Conservation (phyloP, 2,888 invertebrate species). For the Noctua janthina region DNA sequence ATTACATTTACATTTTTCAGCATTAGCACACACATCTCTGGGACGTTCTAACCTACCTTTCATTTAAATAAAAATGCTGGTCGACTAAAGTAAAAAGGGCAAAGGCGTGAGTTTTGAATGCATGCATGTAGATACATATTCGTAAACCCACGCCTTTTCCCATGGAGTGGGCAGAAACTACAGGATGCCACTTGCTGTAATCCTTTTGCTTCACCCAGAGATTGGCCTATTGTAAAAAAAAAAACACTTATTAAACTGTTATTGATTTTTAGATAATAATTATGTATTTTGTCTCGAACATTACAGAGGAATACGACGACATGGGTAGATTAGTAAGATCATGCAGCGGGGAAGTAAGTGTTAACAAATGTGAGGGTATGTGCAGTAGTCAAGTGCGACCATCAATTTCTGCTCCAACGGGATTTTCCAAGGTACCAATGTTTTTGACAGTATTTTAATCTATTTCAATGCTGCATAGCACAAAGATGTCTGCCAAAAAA, state of each 20-base stretch:
- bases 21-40: background rate
- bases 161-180: background rate
- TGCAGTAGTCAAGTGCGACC: conserved; percentile 98
- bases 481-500: background rate
- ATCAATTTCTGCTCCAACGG: conserved; percentile 96
- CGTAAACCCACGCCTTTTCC: background rate
- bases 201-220: background rate
- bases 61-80: background rate
- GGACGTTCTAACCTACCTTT: too few species aligned
- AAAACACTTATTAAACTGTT: background rate
- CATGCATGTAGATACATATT: background rate
- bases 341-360: conserved; percentile 96
- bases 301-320: conserved; percentile 96
- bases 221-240: background rate
- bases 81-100: background rate
- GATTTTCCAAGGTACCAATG: conserved; percentile 94
- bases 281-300: background rate
- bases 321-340: conserved; percentile 95
- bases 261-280: background rate
- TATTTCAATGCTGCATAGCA: background rate
- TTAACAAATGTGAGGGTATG: conserved; percentile 98
- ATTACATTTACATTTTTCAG: background rate
- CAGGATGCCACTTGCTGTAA: background rate
- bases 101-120: background rate
- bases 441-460: background rate